These are phyloP conservation scores for Porites rus DNA, from an alignment of 92 coral and sea anemone genomes.

Conservation along the genomic window DNA sequence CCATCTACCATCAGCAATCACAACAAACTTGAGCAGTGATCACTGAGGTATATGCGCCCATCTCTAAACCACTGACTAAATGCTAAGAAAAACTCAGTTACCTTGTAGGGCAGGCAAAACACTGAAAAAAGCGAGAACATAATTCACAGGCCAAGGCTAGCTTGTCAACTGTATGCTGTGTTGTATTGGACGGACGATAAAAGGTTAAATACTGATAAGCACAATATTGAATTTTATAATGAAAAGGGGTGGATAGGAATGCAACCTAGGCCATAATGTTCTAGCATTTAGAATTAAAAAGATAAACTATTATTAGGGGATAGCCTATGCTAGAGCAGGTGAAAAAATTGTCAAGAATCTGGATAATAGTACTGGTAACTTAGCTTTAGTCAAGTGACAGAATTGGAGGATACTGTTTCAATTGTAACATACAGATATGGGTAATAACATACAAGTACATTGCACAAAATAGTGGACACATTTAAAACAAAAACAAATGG, in stretches of 20 bases:
- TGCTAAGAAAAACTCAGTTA: conserved; percentile 73
- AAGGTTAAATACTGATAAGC: conserved; percentile 69
- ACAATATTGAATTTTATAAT: conserved; percentile 24
- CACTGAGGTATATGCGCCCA: neutral
- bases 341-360: too few species aligned
- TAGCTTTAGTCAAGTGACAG: too few species aligned
- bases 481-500: too few species aligned
- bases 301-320: too few species aligned
- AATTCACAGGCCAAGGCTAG: conserved; percentile 91
- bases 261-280: too few species aligned
- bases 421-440: too few species aligned
- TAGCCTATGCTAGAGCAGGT: too few species aligned
- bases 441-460: too few species aligned
- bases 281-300: too few species aligned
- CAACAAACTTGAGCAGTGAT: neutral
- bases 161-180: conserved; percentile 98
- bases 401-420: too few species aligned
- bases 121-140: conserved; percentile 81
- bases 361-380: too few species aligned
- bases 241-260: neutral
- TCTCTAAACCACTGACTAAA: conserved; percentile 31
- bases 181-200: conserved; percentile 87
- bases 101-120: conserved; percentile 74
- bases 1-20: neutral
- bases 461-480: too few species aligned